Base-by-base conservation (phyloP, 92 coral and sea anemone species). In the Parazoanthus swiftii region DNA sequence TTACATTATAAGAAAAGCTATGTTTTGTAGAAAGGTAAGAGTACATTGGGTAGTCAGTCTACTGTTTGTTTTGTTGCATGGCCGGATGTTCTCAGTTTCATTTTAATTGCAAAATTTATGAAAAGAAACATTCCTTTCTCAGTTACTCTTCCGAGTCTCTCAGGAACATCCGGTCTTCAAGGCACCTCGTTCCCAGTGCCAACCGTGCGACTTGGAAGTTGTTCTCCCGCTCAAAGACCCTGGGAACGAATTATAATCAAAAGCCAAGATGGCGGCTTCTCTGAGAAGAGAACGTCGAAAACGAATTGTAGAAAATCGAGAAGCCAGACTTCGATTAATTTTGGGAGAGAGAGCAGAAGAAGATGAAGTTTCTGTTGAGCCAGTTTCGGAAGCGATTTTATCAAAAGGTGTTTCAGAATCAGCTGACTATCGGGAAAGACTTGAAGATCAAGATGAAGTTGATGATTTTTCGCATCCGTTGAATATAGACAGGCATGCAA, bases 191-290 rank as follows among this genome's bases (percentile, higher is more conserved):
- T 39, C 42, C 42, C 2, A 2, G 42, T 39, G 42, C 42, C 42
- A 39, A 39, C 58, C 15, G 15, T 1, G 58, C 5, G 15, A 13
- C 65, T 58, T 6, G 20, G 65, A 29, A 29, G 50, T 46, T 46
- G 50, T 20, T 54, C 36, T 14, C 9, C 21, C 9, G 35, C 8
- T 46, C 7, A 26, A 79, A n/a, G 21, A 68, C 29, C 78, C 87
- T 84, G 87, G 87, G 77, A 72, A 70, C 79, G 26, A 71, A 26
- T 3, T 43, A 66, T 0, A 43, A 68, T 7, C 16, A 6, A 63
- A 81, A 65, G 18, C 58, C 37, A 95, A 93, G 46, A 95, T 95
- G 98, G 95, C 94, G 92, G 90, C 94, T 82, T 90, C 86, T 43
- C 88, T 91, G 7, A 90, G 95, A 67, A 85, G 95, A 63, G 94